A percentile compares a stretch with the other conserved stretches of the same genome.
These are phyloP conservation scores for Patella ulyssiponensis DNA, from an alignment of 2,888 invertebrate genomes.

Conservation along the genomic window DNA sequence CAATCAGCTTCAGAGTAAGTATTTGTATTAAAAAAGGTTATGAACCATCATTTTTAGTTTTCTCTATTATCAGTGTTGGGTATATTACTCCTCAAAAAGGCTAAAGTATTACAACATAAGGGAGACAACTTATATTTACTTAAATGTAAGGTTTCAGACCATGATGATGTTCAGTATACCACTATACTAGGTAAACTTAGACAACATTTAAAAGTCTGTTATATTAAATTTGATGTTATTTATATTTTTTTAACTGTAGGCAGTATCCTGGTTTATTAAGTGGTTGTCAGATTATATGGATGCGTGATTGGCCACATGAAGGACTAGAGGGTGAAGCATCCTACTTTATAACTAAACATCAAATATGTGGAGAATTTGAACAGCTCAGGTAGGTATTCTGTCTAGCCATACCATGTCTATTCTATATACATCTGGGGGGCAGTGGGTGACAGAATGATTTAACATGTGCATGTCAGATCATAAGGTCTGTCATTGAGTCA, in stretches of 20 bases:
- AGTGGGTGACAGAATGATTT: neutral
- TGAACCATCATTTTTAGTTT: conserved; percentile 3
- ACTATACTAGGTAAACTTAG: no score
- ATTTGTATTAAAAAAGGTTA: neutral
- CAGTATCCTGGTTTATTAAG: conserved; percentile 70
- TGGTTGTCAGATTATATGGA: conserved; percentile 70
- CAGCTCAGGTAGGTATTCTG: conserved; percentile 56
- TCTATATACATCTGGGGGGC: neutral
- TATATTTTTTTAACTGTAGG: conserved; percentile 44
- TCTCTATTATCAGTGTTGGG: neutral
- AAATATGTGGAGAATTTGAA: conserved; percentile 66
- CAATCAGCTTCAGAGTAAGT: conserved; percentile 58
- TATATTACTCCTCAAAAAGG: no score
- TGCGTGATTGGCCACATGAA: conserved; percentile 71
- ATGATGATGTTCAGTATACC: no score
- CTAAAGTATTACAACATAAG: no score
- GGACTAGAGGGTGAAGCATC: conserved; percentile 67
- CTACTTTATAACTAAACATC: conserved; percentile 66
- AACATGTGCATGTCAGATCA: no score
- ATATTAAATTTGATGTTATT: neutral
- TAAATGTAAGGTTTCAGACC: no score
- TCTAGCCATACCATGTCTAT: neutral
- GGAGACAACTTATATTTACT: no score
- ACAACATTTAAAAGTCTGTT: no score
- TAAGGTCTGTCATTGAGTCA: no score